Evolutionary conservation across 2,888 invertebrate species (phyloP), one percentile per base, ranked within the genome.

Genomic region (Pyrgus malvae): DNA sequence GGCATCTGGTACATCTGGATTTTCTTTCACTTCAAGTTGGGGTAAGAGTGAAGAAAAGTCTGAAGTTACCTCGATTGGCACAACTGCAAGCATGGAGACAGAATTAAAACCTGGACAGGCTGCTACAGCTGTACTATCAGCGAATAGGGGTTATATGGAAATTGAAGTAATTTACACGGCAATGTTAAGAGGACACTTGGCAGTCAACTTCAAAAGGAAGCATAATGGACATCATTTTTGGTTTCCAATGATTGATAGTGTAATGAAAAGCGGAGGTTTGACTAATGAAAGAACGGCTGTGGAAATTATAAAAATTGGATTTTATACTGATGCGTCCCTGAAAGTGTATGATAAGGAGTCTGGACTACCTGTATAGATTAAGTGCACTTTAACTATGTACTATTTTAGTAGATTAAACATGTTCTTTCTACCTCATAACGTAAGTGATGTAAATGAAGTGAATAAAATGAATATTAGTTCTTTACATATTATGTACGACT

Each of bases 211-310:
- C 33, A 78, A 66, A 46, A 75, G 63, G 9, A 29, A 58, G 0
- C 59, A 69, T 17, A 73, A 72, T 0, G 77, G 76, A 0, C 87
- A 87, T 33, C 80, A 85, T 62, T 86, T 87, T 46, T 82, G 74
- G 69, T 82, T 78, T 0, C 84, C 82, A 0, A 59, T 60, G 1
- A 69, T 86, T 6, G 60, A 63, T 2, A 71, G 70, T 49, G 70
- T 85, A 0, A 72, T 86, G 73, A 67, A 67, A 29, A 68, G 66
- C 37, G 80, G 69, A 7, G 72, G 67, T 1, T 48, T 80, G 14
- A 48, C 45, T 0, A 84, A 79, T 42, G 81, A 78, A 55, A 62
- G 71, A 5, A 70, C 62, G 0, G 62, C 64, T 0, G 58, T 61
- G 1, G 79, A 84, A 44, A 72, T 61, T 0, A 72, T 85, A 1